A percentile compares a stretch with the other conserved stretches of the same genome.
phyloP scores from a whole-genome alignment of 2,113 vertebrate species.

The Cyprinodon variegatus region DNA sequence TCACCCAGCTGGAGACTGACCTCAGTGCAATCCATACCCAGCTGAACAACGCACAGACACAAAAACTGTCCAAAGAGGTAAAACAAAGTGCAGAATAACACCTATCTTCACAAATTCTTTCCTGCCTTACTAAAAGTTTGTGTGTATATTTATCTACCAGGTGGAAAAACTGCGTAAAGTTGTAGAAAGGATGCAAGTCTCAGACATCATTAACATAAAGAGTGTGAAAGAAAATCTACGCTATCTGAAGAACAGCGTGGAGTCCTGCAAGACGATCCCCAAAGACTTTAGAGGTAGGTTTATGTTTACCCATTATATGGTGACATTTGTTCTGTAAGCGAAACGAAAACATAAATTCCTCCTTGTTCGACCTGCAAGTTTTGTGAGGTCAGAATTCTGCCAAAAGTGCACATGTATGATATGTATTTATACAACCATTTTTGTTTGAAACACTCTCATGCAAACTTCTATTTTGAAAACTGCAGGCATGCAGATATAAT shows the following conservation, averaged over 20 bases:
- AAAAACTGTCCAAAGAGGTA: constrained; percentile 69
- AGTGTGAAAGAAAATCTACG: constrained; percentile 69
- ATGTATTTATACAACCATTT: too few species aligned
- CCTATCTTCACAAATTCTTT: background rate
- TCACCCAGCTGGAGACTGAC: constrained; percentile 59
- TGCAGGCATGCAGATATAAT: too few species aligned
- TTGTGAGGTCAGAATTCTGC: too few species aligned
- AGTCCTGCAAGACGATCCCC: constrained; percentile 74
- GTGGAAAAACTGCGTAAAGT: constrained; percentile 47
- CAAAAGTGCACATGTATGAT: too few species aligned
- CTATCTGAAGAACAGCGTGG: constrained; percentile 67
- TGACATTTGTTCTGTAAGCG: background rate
- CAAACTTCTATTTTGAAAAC: too few species aligned
- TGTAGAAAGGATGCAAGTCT: constrained; percentile 53
- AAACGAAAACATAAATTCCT: too few species aligned
- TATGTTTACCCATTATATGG: background rate
- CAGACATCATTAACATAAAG: constrained; percentile 72
- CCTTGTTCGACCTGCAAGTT: too few species aligned
- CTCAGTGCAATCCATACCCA: constrained; percentile 45
- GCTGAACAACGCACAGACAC: constrained; percentile 40
- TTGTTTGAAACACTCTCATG: too few species aligned
- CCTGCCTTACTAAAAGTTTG: background rate
- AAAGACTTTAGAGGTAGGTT: constrained; percentile 64
- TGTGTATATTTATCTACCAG: constrained; percentile 39
- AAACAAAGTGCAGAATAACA: background rate